Base-by-base conservation (phyloP, 2,797 vertebrate genomes). In the Prunella strophiata region DNA sequence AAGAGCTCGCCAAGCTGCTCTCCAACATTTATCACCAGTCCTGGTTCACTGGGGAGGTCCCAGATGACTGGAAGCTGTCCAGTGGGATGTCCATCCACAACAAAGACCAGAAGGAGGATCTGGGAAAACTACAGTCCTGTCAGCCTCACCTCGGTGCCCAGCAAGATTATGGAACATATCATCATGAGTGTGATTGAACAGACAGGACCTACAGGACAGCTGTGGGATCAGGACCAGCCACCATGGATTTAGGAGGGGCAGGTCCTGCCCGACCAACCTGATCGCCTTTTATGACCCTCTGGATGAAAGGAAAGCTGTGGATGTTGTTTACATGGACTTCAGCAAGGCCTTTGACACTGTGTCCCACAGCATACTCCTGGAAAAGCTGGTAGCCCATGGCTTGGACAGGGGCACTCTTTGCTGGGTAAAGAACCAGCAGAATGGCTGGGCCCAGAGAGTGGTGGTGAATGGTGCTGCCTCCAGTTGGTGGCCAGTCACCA, bases 1-100 rank as follows among this genome's bases (percentile, higher is more conserved):
- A 52, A 32, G 38, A 26, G 26, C 21, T 50, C 0, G 0, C 43
- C 61, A 84, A 66, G 43, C 16, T 0, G 0, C 14, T 58, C 21
- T 26, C 43, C 26, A 50, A 18, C 11, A 32, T 66, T 57, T 57
- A 58, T 7, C 36, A 30, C 2, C 13, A 58, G 13, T 50, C 43
- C 26, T 42, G 51, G 36, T 26, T 48, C 51, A 57, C 43, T 34
- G 26, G 10, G 17, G 17, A 66, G 21, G 43, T 42, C 36, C 17
- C 11, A 74, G 36, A 57, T 15, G 51, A 57, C 59, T 57, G 59
- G 43, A 84, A 84, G 26, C 30, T 57, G 36, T 9, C 30, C 70
- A 48, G 20, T 17, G 23, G 23, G 29, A 40, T 25, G 13, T 15
- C 15, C 42, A 40, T 30, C 42, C 36, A 34, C 21, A 40, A n/a